Conservation (phyloP, 2,888 invertebrate species). For the Timema cristinae region DNA sequence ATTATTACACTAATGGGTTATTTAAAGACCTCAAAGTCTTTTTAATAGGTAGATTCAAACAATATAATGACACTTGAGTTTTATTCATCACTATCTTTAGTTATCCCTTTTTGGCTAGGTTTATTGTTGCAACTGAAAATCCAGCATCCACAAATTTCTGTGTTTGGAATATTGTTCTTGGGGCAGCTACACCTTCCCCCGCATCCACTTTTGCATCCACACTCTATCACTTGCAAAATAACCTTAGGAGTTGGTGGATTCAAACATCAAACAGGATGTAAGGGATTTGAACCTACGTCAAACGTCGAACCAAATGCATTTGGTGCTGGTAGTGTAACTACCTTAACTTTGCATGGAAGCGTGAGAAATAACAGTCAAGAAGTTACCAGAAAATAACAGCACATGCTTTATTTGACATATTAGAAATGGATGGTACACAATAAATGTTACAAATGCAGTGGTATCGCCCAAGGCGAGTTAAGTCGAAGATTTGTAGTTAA, state of each 20-base stretch:
- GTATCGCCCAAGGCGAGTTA: not conserved
- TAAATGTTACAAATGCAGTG: not conserved
- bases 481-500: not conserved
- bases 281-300: not conserved
- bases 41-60: not conserved
- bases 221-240: not conserved
- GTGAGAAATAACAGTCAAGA: too few relatives aligned
- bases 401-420: not conserved
- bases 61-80: not conserved
- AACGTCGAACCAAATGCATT: not conserved
- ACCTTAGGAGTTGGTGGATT: not conserved
- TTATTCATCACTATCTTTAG: not conserved
- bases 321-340: not conserved
- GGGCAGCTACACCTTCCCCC: slow-evolving; percentile 1
- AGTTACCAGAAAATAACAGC: too few relatives aligned
- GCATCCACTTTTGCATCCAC: not conserved
- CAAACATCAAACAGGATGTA: not conserved
- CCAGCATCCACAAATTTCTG: not conserved
- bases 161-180: not conserved
- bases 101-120: not conserved
- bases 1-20: too few relatives aligned
- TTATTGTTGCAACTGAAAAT: slow-evolving; percentile 8
- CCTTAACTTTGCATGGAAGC: too few relatives aligned
- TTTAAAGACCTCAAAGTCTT: too few relatives aligned
- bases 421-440: not conserved